Evolutionary conservation across 2,113 vertebrate genomes (phyloP).

Genomic region (Prolemur simus): DNA sequence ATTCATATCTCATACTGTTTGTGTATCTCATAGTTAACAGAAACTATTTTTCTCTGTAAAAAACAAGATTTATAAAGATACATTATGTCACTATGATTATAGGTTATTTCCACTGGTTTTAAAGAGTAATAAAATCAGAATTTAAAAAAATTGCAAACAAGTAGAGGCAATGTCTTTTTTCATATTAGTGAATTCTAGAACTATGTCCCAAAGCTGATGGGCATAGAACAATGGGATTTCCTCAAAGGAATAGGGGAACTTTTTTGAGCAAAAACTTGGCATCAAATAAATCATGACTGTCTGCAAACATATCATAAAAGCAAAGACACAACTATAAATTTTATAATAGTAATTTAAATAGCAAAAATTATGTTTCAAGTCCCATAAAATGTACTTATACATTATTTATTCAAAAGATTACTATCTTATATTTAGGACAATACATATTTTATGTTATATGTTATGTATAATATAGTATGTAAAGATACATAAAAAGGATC

Average conservation of each 20-base stretch:
- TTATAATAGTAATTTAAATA: slow-evolving; percentile 37
- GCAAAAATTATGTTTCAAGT: slow-evolving; percentile 7
- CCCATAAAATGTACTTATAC: neutral
- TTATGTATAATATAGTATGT: neutral
- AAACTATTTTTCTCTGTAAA: neutral
- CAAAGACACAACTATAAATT: neutral
- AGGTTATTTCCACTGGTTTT: neutral
- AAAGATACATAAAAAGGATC: neutral
- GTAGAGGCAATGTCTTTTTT: neutral
- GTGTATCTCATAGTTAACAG: neutral
- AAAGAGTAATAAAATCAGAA: neutral
- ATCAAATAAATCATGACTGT: slow-evolving; percentile 3
- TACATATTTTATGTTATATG: neutral
- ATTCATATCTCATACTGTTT: neutral
- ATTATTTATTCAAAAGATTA: slow-evolving; percentile 25
- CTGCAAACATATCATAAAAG: neutral
- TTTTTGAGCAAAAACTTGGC: slow-evolving; percentile 3
- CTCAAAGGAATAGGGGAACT: neutral
- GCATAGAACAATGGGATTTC: neutral
- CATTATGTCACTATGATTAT: neutral
- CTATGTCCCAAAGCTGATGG: neutral
- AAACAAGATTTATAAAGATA: slow-evolving; percentile 1
- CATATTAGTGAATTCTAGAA: slow-evolving; percentile 16
- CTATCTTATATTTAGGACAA: neutral
- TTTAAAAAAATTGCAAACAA: neutral